Base-by-base conservation (phyloP, 1,140 invertebrate genomes). In the Drosophila santomea region DNA sequence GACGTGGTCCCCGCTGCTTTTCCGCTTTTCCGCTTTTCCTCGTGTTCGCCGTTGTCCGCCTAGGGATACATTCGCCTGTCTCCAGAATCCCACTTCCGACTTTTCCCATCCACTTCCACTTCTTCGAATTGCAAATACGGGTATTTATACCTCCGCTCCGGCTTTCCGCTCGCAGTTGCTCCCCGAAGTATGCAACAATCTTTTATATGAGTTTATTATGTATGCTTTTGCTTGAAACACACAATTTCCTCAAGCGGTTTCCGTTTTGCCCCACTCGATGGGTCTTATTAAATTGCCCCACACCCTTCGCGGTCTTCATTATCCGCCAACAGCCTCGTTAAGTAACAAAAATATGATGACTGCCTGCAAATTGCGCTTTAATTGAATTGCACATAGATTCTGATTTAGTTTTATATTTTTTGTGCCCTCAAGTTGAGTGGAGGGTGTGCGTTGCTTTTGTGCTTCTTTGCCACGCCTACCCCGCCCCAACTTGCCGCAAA, bases 131-230 rank as follows among this genome's bases (percentile, higher is more conserved):
- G 84, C 80, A 80, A 90, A 81, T 90, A 76, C 84, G 85, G 63
- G 83, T 86, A 86, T 86, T 86, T 86, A 86, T 85, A 75, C 60
- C 25, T 28, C 38, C 20, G 2, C 12, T 32, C 41, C 62, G n/a
- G n/a, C 12, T 12, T 35, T 54, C 7, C 48, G 47, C 20, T 45
- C 55, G 51, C 2, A 28, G 32, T 25, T 23, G 47, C 45, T 51
- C 44, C 69, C 59, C 43, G 50, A 52, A 64, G 83, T 52, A 59
- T 89, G 85, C 84, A 84, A 83, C 84, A 84, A 84, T 89, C 84
- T 89, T 89, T 89, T 89, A 83, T 89, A 89, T 80, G 84, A 84
- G 84, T 89, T 89, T 89, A 89, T 89, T 89, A 89, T 89, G 77
- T 89, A 89, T 89, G 85, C 84, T 89, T 89, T 89, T 74, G 84